A percentile compares a stretch with the other conserved stretches of the same genome.
These are phyloP conservation scores for Adineta ricciae DNA, from an alignment of 2,888 invertebrate species.

Conservation along the genomic window DNA sequence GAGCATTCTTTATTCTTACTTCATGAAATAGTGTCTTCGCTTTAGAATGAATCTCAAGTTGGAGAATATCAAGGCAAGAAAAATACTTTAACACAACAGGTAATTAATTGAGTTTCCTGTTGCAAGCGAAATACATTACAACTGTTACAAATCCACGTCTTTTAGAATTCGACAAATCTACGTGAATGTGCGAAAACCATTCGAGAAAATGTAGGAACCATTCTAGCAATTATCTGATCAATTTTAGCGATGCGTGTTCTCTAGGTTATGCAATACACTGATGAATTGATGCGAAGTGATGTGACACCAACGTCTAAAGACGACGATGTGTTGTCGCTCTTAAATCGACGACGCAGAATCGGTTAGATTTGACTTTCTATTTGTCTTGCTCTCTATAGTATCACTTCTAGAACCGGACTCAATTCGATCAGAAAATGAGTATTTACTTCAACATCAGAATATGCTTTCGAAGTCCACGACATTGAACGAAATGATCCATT, in stretches of 20 bases:
- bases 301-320: neutral
- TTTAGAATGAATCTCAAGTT: neutral
- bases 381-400: too few species aligned
- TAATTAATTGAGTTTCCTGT: neutral
- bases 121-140: neutral
- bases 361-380: neutral
- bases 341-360: neutral
- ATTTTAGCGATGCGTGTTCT: neutral
- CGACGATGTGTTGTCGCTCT: neutral
- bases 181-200: neutral
- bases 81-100: neutral
- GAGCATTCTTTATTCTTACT: too few species aligned
- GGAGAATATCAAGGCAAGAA: neutral
- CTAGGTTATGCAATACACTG: neutral
- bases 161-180: neutral
- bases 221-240: neutral
- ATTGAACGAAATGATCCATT: slow-evolving; percentile 40
- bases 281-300: slow-evolving; percentile 2
- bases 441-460: neutral
- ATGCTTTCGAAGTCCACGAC: slow-evolving; percentile 35
- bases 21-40: neutral
- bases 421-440: neutral
- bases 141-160: neutral
- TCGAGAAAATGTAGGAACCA: neutral
- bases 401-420: too few species aligned